Evolutionary conservation across 2,888 invertebrate genomes (phyloP), one percentile per base, ranked within the genome.

Genomic region (Mechanitis mazaeus): DNA sequence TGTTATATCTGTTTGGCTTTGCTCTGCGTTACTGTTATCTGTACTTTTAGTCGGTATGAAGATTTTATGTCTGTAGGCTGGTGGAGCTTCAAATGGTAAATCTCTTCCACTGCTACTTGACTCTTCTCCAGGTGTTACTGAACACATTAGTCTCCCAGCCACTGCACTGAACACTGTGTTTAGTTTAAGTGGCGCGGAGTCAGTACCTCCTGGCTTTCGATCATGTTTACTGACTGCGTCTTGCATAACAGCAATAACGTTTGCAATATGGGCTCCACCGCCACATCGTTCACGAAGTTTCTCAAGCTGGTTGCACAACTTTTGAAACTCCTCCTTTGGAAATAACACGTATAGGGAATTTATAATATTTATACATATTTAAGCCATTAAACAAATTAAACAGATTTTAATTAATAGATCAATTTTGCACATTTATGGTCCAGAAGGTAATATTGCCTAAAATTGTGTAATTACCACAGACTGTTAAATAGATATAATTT

Each of bases 241-340:
- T 73, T 95, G 95, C 96, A 96, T 96, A 5, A 95, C 95, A 0
- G 92, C 91, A 68, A 96, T 94, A 74, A 95, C 94, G 60, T 94
- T 92, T 12, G 94, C 94, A 65, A 96, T 85, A 62, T 94, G 93
- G 28, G 93, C 91, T 74, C 95, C 95, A 0, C 94, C 93, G 28
- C 95, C 92, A 66, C 95, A 93, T 64, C 94, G 93, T 73, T 96
- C 96, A 69, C 94, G 94, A n/a, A 96, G 89, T 64, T 94, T 87
- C 70, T 96, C 96, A 53, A 96, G 85, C 77, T 96, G 96, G 50
- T 93, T 93, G 83, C 94, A 95, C 46, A 96, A 91, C 68, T 95
- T 93, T 69, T 93, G 91, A 77, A 96, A 96, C 86, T 96, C 96
- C 81, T 96, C 96, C 95, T 95, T 60, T 35, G 53, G 2, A 62